Percentiles rank a stretch among this genome's conserved stretches.
Conservation (phyloP, 2,113 vertebrate species). For the Calyptomena viridis region DNA sequence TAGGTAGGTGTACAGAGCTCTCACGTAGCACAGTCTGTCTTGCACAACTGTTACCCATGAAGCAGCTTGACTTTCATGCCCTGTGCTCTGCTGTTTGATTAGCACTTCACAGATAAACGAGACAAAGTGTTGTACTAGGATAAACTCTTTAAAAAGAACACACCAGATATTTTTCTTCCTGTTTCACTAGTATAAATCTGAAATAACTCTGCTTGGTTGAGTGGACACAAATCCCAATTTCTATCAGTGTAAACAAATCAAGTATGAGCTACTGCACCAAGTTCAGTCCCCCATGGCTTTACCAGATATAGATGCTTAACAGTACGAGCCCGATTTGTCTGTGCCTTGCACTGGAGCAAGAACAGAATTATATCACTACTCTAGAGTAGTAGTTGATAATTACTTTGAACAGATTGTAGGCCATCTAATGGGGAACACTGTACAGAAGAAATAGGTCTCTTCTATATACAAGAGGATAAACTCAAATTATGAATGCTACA, state of each 20-base stretch:
- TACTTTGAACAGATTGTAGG: not conserved
- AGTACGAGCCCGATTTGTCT: not conserved
- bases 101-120: not conserved
- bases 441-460: not conserved
- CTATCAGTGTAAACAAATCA: not conserved
- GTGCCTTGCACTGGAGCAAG: not conserved
- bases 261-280: not conserved
- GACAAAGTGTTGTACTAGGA: not conserved
- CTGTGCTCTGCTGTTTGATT: not conserved
- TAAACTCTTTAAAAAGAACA: not conserved
- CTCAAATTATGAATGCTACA: not conserved
- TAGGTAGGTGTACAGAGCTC: accelerated
- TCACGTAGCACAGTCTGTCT: not conserved
- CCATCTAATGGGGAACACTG: not conserved
- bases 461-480: not conserved
- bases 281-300: not conserved
- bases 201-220: not conserved
- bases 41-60: not conserved
- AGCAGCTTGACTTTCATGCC: not conserved
- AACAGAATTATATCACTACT: not conserved
- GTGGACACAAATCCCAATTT: not conserved
- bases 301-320: not conserved
- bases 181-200: not conserved
- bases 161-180: not conserved
- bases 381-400: not conserved